Conservation (phyloP, 1,140 invertebrate genomes). For the Drosophila mojavensis region DNA sequence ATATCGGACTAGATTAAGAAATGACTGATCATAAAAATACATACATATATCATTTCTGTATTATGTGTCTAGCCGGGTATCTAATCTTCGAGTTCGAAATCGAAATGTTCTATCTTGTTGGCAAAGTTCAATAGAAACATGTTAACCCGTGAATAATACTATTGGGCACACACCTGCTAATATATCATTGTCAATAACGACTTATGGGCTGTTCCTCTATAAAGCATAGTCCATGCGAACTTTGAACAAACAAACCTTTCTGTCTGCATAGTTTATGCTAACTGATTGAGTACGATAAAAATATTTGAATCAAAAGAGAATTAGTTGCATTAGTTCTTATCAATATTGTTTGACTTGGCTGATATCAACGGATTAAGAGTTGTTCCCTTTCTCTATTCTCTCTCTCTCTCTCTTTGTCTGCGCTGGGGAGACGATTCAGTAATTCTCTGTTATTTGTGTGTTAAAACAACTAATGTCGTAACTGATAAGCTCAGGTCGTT, state of each 20-base stretch:
- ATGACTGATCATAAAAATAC: no score
- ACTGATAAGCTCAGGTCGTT: conserved; percentile 7
- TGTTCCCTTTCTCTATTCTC: neutral
- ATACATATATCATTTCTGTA: no score
- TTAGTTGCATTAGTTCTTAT: conserved; percentile 2
- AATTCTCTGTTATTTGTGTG: conserved; percentile 3
- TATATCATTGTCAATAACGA: neutral
- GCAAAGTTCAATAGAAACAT: neutral
- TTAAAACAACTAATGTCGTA: conserved; percentile 20
- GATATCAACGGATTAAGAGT: neutral
- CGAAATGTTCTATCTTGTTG: neutral
- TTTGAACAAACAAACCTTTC: neutral
- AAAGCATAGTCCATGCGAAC: neutral
- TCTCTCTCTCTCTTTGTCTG: neutral
- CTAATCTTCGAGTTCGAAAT: neutral
- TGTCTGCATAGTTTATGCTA: neutral
- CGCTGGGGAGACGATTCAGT: neutral
- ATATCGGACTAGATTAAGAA: no score
- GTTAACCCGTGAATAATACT: neutral
- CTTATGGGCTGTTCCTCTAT: neutral
- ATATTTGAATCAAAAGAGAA: neutral
- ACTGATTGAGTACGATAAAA: conserved; percentile 2
- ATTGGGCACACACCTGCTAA: neutral
- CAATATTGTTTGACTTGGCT: neutral
- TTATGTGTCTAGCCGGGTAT: neutral